Base-by-base conservation (phyloP, 2,888 invertebrate genomes). In the Dexiosoma caninum region DNA sequence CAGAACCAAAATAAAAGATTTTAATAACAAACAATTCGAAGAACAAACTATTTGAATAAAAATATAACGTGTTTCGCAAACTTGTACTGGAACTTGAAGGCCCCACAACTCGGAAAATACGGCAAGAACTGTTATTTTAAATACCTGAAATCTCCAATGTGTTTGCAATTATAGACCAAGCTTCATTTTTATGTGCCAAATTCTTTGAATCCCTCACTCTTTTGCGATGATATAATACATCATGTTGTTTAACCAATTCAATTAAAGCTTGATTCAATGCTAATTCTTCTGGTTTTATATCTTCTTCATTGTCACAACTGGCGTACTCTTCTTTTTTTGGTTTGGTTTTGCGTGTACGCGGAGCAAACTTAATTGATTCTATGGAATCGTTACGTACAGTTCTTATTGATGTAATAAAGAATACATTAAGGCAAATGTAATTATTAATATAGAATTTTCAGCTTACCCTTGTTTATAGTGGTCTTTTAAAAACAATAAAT, bases 181-280 rank as follows among this genome's bases (percentile, higher is more conserved):
- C 88, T 3, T 86, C 86, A 55, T 88, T 89, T 69, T 88, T 88
- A 16, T 86, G 85, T 0, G 88, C 80, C 3, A 88, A 76, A 79
- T 88, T 88, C 53, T 88, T 88, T 0, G 88, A 88, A n/a, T 88
- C 86, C 16, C 89, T 81, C 32, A 88, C 89, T 67, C 87, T 84
- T 27, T 86, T 84, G 0, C 85, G 82, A 64, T 88, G 88, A 32
- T 89, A 88, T 7, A 88, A 71, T 2, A 88, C 89, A 0, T 88
- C 86, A 82, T 86, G 85, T 16, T 83, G 70, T 69, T 88, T 87
- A 3, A 88, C 88, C 57, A 89, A 78, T 21, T 83, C 85, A 30
- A 88, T 88, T 2, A 88, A 83, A 46, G 85, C 85, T n/a, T 87
- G 85, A 66, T 85, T 87, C 0, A 86, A 53, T 8, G 85, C 81